Evolutionary conservation across 2,113 vertebrate species (phyloP).

Genomic region (Pogonocichla stellata): DNA sequence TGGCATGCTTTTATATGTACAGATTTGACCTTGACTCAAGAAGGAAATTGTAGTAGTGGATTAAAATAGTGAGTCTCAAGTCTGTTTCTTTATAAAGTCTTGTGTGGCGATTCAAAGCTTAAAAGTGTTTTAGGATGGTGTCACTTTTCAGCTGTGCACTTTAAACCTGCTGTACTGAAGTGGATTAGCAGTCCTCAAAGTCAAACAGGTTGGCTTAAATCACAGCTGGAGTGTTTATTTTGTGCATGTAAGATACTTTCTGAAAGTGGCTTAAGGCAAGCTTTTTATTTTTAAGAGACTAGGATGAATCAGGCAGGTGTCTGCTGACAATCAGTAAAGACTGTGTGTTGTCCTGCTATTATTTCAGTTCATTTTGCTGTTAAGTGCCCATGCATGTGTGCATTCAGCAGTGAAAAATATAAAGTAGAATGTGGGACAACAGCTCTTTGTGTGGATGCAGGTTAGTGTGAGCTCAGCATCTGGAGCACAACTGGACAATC

Average conservation of each 20-base stretch:
- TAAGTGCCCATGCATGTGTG: not conserved
- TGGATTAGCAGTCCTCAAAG: constrained; percentile 38
- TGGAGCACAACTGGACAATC: not conserved
- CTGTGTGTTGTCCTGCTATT: not conserved
- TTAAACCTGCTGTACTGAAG: not conserved
- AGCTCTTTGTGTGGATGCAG: not conserved
- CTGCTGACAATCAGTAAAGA: not conserved
- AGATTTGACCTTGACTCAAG: not conserved
- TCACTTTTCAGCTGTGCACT: not conserved
- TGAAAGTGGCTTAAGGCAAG: constrained; percentile 46
- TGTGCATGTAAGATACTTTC: constrained; percentile 31
- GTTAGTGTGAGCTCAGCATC: not conserved
- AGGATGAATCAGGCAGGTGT: constrained; percentile 22
- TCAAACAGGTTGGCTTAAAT: constrained; percentile 44
- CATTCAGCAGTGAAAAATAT: not conserved
- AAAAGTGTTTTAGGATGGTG: not conserved
- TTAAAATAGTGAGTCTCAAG: not conserved
- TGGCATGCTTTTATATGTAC: not conserved
- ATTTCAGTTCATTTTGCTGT: not conserved
- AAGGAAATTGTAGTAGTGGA: not conserved
- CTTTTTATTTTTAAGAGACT: constrained; percentile 41
- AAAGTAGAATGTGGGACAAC: not conserved
- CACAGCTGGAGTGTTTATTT: not conserved
- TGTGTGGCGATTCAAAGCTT: not conserved
- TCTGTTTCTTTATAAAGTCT: not conserved